phyloP scores from a whole-genome alignment of 1,140 invertebrate species.

The Tetramorium parvispinum region DNA sequence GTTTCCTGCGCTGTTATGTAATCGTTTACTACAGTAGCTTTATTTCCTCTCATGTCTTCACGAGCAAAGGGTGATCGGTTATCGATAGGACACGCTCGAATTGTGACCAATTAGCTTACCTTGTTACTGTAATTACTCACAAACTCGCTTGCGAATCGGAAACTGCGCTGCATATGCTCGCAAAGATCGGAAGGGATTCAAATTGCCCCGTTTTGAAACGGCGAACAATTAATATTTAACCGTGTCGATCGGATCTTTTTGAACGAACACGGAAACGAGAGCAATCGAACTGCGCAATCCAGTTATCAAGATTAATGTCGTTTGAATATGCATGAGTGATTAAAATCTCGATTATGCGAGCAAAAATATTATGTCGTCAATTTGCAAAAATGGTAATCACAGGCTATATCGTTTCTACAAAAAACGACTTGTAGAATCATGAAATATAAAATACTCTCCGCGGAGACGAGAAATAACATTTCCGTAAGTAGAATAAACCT shows the following conservation, averaged over 20 bases:
- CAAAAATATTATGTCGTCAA: slow-evolving; percentile 4
- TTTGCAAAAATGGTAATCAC: background rate
- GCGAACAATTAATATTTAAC: background rate
- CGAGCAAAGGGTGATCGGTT: background rate
- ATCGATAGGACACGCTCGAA: background rate
- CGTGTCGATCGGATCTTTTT: background rate
- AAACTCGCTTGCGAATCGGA: background rate
- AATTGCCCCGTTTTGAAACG: background rate
- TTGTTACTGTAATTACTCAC: background rate
- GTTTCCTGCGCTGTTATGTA: background rate
- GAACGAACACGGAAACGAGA: background rate
- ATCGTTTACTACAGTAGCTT: background rate
- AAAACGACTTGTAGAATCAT: background rate
- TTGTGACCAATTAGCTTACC: slow-evolving; percentile 26
- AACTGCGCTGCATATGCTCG: background rate
- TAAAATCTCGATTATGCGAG: background rate
- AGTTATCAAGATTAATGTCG: background rate
- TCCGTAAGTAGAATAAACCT: slow-evolving; percentile 10
- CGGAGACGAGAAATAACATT: background rate
- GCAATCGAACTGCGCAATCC: background rate
- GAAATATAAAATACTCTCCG: background rate
- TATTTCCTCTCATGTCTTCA: background rate
- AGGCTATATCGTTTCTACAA: background rate
- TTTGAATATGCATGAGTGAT: background rate
- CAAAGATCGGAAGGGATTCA: background rate